Base-by-base conservation (phyloP, 2,797 vertebrate genomes). In the Prunella strophiata region DNA sequence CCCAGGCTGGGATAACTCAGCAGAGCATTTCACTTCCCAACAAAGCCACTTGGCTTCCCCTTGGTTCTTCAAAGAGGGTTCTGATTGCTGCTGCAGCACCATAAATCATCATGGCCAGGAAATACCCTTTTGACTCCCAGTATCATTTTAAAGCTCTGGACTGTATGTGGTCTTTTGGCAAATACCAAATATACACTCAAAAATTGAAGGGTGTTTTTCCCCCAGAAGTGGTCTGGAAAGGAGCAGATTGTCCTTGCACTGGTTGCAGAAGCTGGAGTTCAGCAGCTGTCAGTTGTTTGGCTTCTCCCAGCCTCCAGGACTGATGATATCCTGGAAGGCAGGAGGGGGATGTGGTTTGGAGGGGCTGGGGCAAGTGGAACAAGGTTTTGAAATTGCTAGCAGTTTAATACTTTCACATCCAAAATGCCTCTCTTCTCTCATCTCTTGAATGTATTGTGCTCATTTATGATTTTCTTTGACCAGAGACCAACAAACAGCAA, bases 221-320 rank as follows among this genome's bases (percentile, higher is more conserved):
- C 15, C 40, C 25, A 11, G 32, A 76, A 88, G 65, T 88, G 70
- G 40, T 80, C 92, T 94, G 94, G 86, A 80, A 93, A 87, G 84
- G 58, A 94, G 85, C 67, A 90, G 62, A 47, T 94, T 95, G 71
- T 91, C 89, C 79, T 93, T 94, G 94, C 68, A 54, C 47, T 40
- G 18, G 65, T 87, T 74, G 83, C 81, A 93, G 91, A 91, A 94
- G 91, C 80, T 25, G 25, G 76, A 92, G 50, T 54, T 96, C 89
- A 75, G 62, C 85, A 91, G 52, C 65, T 94, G 70, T 42, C 51
- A 1, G 55, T 84, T 5, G 6, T 73, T 90, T 95, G 88, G 55
- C 85, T 96, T 96, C 67, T 77, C 32, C 26, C 26, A 54, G 50
- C 42, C 40, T 75, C 63, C 66, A 74, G 73, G 51, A 88, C 48